Evolutionary conservation across 2,113 vertebrate genomes (phyloP).

Genomic region (Chaetops frenatus): DNA sequence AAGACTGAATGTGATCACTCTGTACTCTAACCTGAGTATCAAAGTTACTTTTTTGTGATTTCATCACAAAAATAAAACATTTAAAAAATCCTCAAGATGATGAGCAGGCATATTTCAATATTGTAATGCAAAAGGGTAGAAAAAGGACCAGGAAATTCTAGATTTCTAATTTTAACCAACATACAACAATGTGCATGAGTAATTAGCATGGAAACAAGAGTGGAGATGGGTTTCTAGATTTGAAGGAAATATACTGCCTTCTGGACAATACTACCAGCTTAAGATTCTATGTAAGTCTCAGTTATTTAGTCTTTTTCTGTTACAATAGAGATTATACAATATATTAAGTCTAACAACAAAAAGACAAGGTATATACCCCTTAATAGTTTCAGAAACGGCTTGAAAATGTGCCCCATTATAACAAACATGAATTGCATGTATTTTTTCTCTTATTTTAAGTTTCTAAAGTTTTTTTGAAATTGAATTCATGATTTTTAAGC

Average conservation of each 20-base stretch:
- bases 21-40: background rate
- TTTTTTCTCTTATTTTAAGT: background rate
- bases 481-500: background rate
- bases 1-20: background rate
- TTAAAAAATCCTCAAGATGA: background rate
- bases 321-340: background rate
- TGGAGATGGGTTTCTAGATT: background rate
- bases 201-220: slow-evolving; percentile 14
- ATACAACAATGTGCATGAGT: background rate
- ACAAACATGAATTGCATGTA: background rate
- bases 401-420: background rate
- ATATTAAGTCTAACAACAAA: background rate
- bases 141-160: background rate
- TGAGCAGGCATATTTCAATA: background rate
- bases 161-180: background rate
- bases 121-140: background rate
- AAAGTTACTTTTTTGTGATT: background rate
- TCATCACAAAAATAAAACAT: background rate
- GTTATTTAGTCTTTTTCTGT: background rate
- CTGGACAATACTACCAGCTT: background rate
- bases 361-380: background rate
- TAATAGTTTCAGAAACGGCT: background rate
- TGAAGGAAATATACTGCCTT: background rate
- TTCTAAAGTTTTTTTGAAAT: background rate
- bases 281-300: background rate